phyloP scores from a whole-genome alignment of 2,888 invertebrate genomes.

The Ectemnius cavifrons region DNA sequence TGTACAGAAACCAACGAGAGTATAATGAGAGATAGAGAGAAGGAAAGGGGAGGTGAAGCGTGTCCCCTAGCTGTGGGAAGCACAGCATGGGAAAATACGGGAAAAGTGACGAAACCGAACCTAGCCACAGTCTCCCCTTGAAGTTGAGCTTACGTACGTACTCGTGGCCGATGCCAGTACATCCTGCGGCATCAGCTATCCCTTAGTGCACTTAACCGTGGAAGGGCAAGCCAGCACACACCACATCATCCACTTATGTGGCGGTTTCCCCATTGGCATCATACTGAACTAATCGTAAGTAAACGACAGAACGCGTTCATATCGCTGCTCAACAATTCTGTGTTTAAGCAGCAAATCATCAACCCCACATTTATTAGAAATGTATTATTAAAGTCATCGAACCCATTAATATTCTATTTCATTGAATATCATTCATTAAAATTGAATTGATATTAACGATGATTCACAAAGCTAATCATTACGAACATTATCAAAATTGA shows the following conservation, averaged over 20 bases:
- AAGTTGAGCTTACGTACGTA: conserved; percentile 35
- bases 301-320: conserved; percentile 67
- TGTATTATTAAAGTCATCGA: conserved; percentile 9
- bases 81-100: conserved; percentile 17
- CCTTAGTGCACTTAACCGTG: conserved; percentile 68
- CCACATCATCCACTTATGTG: conserved; percentile 70
- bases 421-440: background rate
- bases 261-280: conserved; percentile 66
- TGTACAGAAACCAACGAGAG: too few relatives aligned
- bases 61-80: too few relatives aligned
- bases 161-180: conserved; percentile 56
- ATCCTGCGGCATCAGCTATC: conserved; percentile 53
- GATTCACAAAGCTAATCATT: too few relatives aligned
- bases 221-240: conserved; percentile 62
- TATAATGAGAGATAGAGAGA: too few relatives aligned
- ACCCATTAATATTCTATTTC: conserved; percentile 23
- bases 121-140: conserved; percentile 38
- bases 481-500: too few relatives aligned
- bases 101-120: conserved; percentile 27
- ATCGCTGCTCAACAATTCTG: conserved; percentile 68
- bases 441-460: too few relatives aligned
- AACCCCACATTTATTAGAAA: conserved; percentile 40
- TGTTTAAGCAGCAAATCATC: conserved; percentile 46
- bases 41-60: too few relatives aligned
- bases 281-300: conserved; percentile 63